Base-by-base conservation (phyloP, 2,113 vertebrate genomes). In the Calypte anna region DNA sequence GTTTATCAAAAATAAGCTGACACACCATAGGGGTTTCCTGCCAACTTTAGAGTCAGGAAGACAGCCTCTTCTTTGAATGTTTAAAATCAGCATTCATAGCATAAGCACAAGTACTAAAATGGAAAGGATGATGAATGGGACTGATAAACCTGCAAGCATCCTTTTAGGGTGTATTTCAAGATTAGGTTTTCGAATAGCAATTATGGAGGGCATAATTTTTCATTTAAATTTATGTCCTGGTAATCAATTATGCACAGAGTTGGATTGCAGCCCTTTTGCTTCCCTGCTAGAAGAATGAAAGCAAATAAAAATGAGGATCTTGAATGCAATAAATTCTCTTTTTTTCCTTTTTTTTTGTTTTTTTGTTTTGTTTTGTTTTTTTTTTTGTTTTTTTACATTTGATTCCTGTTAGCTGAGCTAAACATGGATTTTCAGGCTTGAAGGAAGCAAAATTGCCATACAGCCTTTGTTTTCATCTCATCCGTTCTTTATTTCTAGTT, bases 11-110 rank as follows among this genome's bases (percentile, higher is more conserved):
- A 86, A n/a, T 20, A 83, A 50, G 12, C 25, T 0, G 2, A 69
- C 9, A 33, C 23, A 36, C 7, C 28, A 40, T 1, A 86, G 58
- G 9, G 12, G 38, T 40, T 95, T 88, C 53, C 61, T 78, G 24
- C 17, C 91, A 70, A 83, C 22, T 70, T 74, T 73, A 61, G 46
- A 82, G 70, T 40, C 30, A 30, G 74, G 76, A 82, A 66, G 22
- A 33, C 57, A 85, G 17, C 23, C 33, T 33, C 33, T 81, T 10
- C 38, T 80, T 72, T 58, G 61, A 28, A 43, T 61, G 24, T 62
- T 72, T 82, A 69, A 82, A 94, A 91, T 94, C 43, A 80, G 44
- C 48, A 93, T 88, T 91, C 76, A 53, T 48, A 75, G 61, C 59
- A 96, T 23, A 82, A 27, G 30, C 68, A 69, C 43, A 62, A 77